Base-by-base conservation (phyloP, 2,113 vertebrate genomes). In the Thermophis baileyi region DNA sequence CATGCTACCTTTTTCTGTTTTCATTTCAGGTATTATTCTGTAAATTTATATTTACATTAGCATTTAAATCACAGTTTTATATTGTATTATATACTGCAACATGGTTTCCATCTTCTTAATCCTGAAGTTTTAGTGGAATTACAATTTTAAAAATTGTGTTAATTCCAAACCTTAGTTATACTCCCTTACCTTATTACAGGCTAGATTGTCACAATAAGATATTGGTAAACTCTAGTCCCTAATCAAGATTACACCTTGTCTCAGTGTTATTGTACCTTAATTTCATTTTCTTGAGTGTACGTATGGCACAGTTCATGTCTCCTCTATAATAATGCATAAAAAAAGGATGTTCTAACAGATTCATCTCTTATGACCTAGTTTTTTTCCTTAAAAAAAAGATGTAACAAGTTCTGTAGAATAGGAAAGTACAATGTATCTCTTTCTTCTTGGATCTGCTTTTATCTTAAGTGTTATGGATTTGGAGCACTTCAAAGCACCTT, bases 401-500 rank as follows among this genome's bases (percentile, higher is more conserved):
- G 35, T 85, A 91, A 90, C 20, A 87, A n/a, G 89, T 89, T 86
- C 0, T 0, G 12, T 24, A 3, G 49, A 91, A 25, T 49, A 87
- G 89, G 90, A 92, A n/a, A 2, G 1, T 35, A 53, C 53, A 6
- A 22, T 51, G 53, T 51, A n/a, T n/a, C 35, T 25, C 8, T 88
- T 94, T 10, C 94, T 93, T 91, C 30, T 87, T 74, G 81, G 3
- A 74, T 60, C 91, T 9, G 20, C 40, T 95, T 94, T 93, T 46
- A 93, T 60, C 9, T 11, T 85, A 88, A 53, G 50, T 88, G 46
- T 93, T 96, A 93, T 14, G 92, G 91, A 94, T 7, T 0, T 54
- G 93, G 49, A 93, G 88, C 92, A 90, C 35, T 92, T 95, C 91
- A 93, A 94, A 95, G 55, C 24, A 50, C 44, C 74, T 93, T 90